phyloP scores from a whole-genome alignment of 2,113 vertebrate genomes.

The Vombatus ursinus region DNA sequence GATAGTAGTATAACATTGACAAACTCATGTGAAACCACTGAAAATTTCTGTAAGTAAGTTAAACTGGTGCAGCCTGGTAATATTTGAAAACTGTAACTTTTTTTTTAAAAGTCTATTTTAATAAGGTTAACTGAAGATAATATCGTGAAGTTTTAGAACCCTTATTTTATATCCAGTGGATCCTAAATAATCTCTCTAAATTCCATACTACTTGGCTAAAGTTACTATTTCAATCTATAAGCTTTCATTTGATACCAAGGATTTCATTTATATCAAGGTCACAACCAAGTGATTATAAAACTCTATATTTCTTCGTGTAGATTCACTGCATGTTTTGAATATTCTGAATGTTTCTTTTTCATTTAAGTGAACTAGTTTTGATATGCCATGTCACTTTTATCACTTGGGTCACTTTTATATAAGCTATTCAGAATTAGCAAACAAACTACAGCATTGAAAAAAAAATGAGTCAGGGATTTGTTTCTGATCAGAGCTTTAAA shows the following conservation, averaged over 20 bases:
- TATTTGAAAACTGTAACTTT: constrained; percentile 58
- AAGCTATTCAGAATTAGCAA: constrained; percentile 40
- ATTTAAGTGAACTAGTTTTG: constrained; percentile 45
- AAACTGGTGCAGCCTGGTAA: constrained; percentile 38
- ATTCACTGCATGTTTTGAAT: constrained; percentile 3
- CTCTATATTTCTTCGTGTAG: not conserved
- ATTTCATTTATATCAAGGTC: not conserved
- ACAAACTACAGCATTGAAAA: not conserved
- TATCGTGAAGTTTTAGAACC: not conserved
- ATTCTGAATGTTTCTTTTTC: constrained; percentile 13
- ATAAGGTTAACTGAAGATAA: constrained; percentile 36
- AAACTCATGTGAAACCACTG: not conserved
- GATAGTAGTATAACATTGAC: not conserved
- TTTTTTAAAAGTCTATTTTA: constrained; percentile 56
- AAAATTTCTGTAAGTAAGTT: not conserved
- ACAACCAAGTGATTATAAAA: constrained; percentile 30
- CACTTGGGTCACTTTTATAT: not conserved
- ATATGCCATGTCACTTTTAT: not conserved
- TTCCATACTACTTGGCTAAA: constrained; percentile 27
- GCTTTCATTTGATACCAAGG: not conserved
- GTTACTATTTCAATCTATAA: constrained; percentile 9
- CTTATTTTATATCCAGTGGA: constrained; percentile 20
- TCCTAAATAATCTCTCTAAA: constrained; percentile 3
- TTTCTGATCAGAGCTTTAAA: constrained; percentile 34
- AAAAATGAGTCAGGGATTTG: constrained; percentile 27